A percentile compares a stretch with the other conserved stretches of the same genome.
Conservation (phyloP, 2,888 invertebrate genomes). For the Lobophora halterata region DNA sequence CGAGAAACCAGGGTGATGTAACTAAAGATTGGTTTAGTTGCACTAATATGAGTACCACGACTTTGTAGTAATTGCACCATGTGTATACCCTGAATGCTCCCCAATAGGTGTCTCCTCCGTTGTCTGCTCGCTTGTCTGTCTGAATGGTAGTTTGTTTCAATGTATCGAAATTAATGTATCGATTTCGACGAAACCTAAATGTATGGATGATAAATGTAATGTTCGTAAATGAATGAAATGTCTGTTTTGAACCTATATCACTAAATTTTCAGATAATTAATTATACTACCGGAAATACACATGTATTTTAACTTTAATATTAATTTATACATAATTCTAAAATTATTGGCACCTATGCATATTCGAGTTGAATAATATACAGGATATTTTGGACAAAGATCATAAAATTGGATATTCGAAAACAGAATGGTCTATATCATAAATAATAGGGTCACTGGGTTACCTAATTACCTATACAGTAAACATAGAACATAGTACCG, state of each 20-base stretch:
- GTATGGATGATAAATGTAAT: too few species aligned
- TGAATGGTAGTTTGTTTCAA: constrained; percentile 32
- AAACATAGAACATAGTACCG: constrained; percentile 27
- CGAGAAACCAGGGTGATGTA: constrained; percentile 50
- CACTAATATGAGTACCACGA: constrained; percentile 52
- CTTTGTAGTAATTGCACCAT: constrained; percentile 52
- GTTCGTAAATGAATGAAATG: too few species aligned
- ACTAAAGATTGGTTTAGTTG: constrained; percentile 61
- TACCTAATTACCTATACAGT: constrained; percentile 11
- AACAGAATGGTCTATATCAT: background rate
- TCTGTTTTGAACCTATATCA: too few species aligned
- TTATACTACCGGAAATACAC: too few species aligned
- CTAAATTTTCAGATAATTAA: too few species aligned
- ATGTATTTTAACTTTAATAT: too few species aligned
- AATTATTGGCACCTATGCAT: too few species aligned
- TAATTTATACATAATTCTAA: too few species aligned
- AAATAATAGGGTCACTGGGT: constrained; percentile 1
- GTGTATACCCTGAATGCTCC: constrained; percentile 37
- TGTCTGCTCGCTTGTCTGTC: constrained; percentile 37
- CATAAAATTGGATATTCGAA: background rate
- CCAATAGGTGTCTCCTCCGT: constrained; percentile 27
- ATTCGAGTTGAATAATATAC: too few species aligned
- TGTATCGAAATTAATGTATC: constrained; percentile 14
- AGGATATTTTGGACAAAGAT: background rate
- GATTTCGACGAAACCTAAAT: constrained; percentile 6